Percentiles rank a stretch among this genome's conserved stretches.
Conservation (phyloP, 1,140 invertebrate species). For the Bicyclus anynana region DNA sequence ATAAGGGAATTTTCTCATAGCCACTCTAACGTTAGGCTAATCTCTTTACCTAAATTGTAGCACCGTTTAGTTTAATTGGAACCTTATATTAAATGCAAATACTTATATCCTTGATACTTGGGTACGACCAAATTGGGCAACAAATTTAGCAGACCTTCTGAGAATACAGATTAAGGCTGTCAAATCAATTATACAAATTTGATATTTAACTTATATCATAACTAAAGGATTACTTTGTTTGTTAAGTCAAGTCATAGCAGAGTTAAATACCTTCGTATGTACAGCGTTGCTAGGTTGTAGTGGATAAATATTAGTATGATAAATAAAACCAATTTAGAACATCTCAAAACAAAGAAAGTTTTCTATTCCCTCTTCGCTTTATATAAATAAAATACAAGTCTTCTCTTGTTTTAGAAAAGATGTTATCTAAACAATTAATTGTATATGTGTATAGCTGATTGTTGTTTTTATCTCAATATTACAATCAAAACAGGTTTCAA, state of each 20-base stretch:
- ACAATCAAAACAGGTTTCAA: neutral
- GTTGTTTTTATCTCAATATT: neutral
- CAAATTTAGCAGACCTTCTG: constrained; percentile 9
- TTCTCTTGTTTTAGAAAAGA: too few species aligned
- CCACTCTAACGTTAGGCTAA: neutral
- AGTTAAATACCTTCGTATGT: too few species aligned
- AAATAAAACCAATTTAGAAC: too few species aligned
- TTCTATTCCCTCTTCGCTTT: too few species aligned
- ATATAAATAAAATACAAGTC: too few species aligned
- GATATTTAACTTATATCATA: neutral
- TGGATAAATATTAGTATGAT: too few species aligned
- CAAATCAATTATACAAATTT: neutral
- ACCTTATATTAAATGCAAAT: constrained; percentile 1
- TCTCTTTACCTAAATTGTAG: neutral
- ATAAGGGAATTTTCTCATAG: neutral
- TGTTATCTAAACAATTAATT: too few species aligned
- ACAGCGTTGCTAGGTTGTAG: too few species aligned
- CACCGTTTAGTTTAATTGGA: constrained; percentile 2
- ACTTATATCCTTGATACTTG: constrained; percentile 1
- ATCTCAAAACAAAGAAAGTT: too few species aligned
- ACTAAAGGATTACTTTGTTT: neutral
- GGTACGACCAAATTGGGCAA: neutral
- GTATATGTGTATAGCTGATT: too few species aligned
- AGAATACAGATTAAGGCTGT: constrained; percentile 10
- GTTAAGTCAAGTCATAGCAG: too few species aligned